Evolutionary conservation across 2,113 vertebrate species (phyloP).

Genomic region (Illadopsis cleaveri): DNA sequence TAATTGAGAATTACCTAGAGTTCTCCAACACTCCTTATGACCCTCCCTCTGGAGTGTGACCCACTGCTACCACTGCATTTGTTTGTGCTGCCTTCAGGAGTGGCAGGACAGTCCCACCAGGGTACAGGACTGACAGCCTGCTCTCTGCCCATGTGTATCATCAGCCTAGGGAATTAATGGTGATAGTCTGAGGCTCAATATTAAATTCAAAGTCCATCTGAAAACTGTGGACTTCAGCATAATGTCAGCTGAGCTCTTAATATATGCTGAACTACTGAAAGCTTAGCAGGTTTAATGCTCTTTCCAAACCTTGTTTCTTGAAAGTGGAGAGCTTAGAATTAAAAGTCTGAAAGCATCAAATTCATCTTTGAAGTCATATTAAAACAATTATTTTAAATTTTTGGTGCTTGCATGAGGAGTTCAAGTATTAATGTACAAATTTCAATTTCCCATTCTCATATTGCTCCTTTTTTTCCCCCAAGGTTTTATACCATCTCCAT

Average conservation of each 20-base stretch:
- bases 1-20: neutral
- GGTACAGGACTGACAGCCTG: neutral
- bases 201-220: neutral
- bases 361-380: neutral
- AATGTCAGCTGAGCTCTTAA: neutral
- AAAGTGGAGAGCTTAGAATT: neutral
- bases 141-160: neutral
- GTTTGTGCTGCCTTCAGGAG: neutral
- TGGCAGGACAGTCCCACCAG: neutral
- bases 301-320: neutral
- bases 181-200: neutral
- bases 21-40: neutral
- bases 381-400: neutral
- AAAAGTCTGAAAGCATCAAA: neutral
- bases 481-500: conserved; percentile 86
- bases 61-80: neutral
- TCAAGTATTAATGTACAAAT: neutral
- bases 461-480: neutral
- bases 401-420: neutral
- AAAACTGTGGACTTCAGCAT: neutral
- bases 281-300: neutral
- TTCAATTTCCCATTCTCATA: neutral
- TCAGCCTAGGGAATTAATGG: neutral
- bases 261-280: neutral
- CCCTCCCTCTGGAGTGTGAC: neutral